phyloP scores from a whole-genome alignment of 2,888 invertebrate species.

The Drosophila sordidula region DNA sequence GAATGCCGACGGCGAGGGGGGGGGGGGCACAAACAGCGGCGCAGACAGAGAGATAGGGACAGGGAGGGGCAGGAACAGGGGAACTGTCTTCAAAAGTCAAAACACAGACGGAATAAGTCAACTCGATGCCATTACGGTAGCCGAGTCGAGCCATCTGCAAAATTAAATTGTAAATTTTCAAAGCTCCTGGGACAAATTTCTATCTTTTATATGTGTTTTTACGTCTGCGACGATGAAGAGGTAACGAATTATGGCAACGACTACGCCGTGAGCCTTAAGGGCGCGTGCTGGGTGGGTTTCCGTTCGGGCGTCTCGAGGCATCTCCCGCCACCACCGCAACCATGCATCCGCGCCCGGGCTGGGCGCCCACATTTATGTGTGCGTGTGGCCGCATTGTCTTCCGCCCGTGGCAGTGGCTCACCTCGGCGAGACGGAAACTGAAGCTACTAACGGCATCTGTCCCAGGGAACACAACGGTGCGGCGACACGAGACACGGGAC shows the following conservation, averaged over 20 bases:
- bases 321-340: constrained; percentile 1
- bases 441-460: constrained; percentile 46
- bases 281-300: constrained; percentile 23
- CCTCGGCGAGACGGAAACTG: constrained; percentile 51
- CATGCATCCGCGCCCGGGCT: constrained; percentile 5
- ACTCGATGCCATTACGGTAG: constrained; percentile 44
- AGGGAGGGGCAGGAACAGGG: not conserved
- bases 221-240: constrained; percentile 60
- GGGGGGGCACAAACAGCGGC: not conserved
- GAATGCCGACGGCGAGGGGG: not conserved
- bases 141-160: constrained; percentile 63
- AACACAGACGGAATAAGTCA: constrained; percentile 49
- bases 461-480: constrained; percentile 13
- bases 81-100: constrained; percentile 40
- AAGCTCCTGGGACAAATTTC: constrained; percentile 76
- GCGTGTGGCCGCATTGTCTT: constrained; percentile 62
- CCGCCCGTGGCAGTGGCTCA: constrained; percentile 39
- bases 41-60: not conserved
- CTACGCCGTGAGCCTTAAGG: constrained; percentile 41
- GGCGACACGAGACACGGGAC: constrained; percentile 21
- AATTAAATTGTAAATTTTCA: constrained; percentile 78
- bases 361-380: constrained; percentile 55
- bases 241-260: constrained; percentile 66
- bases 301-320: constrained; percentile 39
- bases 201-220: constrained; percentile 66